Conservation (phyloP, 2,888 invertebrate genomes). For the Cylloceria caligata region DNA sequence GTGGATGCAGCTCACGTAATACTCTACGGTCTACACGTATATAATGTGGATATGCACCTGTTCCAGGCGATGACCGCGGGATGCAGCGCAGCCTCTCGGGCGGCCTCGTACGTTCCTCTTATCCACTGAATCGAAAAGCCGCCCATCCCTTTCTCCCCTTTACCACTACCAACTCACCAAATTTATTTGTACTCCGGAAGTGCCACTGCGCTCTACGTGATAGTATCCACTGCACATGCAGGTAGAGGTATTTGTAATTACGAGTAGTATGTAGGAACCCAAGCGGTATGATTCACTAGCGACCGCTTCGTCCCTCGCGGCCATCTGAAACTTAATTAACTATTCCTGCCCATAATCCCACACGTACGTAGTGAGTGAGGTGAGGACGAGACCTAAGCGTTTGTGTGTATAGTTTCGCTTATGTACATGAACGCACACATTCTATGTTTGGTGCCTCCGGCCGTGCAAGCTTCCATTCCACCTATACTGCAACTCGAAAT, state of each 20-base stretch:
- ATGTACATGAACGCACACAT: constrained; percentile 37
- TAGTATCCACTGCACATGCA: constrained; percentile 52
- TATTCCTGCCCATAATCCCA: constrained; percentile 78
- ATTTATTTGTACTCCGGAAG: constrained; percentile 60
- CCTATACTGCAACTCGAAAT: constrained; percentile 11
- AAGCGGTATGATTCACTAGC: constrained; percentile 77
- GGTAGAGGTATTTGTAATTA: constrained; percentile 77
- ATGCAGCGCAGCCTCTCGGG: neutral
- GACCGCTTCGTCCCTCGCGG: constrained; percentile 76
- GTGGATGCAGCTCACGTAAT: constrained; percentile 35
- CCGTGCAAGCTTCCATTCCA: constrained; percentile 24
- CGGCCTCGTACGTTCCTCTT: neutral
- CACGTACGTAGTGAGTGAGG: constrained; percentile 59
- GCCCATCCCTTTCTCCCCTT: constrained; percentile 3
- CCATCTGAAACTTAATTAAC: constrained; percentile 81
- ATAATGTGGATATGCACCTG: constrained; percentile 42
- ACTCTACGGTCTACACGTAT: neutral
- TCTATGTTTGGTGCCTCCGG: constrained; percentile 37
- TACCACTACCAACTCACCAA: constrained; percentile 16
- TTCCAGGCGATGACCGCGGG: constrained; percentile 30
- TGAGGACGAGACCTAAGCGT: constrained; percentile 12
- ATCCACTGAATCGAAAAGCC: constrained; percentile 22
- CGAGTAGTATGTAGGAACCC: constrained; percentile 70
- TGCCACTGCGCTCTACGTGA: constrained; percentile 10
- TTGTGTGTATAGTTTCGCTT: neutral